Evolutionary conservation across 64 coral and sea anemone species (phyloP), one percentile per base, ranked within the genome.

Genomic region (Actinia tenebrosa): DNA sequence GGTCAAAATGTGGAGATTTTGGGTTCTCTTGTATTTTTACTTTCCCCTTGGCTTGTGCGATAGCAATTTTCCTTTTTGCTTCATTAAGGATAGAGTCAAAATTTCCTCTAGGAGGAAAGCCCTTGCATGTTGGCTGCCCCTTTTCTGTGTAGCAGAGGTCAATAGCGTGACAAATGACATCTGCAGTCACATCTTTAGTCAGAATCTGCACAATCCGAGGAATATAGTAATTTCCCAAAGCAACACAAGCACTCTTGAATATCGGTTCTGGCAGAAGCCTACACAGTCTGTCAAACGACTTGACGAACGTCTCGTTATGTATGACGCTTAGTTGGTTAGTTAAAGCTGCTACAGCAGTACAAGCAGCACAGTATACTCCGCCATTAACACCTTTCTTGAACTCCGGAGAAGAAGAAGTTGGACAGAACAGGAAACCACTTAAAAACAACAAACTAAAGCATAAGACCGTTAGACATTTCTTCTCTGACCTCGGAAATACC

Each of bases 141-240:
- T 91, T 79, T 56, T 99, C 96, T 7, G 64, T 87, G 16, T 90
- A 99, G 43, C 96, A 99, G 13, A 92, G 23, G 26, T 75, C 60
- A 68, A 95, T 86, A 44, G 56, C 90, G 80, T 99, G 90, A 78
- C 96, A 99, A 80, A 99, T 92, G 7, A 99, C 88, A 78, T 99
- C 96, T 0, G 96, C 90, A 16, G 96, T 90, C 1, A 92, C 85
- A 13, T 92, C 71, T 20, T 92, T 71, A 64, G 56, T 88, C 0
- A 94, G 45, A 26, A 95, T 81, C 66, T 92, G 53, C 3, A 92
- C 84, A 25, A 96, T 87, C 66, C 75, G 0, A 2, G 93, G 90
- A 82, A 99, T 92, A 44, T 92, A 98, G 46, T 82, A 71, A 13
- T 93, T 27, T 3, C 93, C 93, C 19, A 98, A 46, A 13, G 82